A percentile compares a stretch with the other conserved stretches of the same genome.
Conservation (phyloP, 2,797 vertebrate genomes). For the Falco rusticolus region DNA sequence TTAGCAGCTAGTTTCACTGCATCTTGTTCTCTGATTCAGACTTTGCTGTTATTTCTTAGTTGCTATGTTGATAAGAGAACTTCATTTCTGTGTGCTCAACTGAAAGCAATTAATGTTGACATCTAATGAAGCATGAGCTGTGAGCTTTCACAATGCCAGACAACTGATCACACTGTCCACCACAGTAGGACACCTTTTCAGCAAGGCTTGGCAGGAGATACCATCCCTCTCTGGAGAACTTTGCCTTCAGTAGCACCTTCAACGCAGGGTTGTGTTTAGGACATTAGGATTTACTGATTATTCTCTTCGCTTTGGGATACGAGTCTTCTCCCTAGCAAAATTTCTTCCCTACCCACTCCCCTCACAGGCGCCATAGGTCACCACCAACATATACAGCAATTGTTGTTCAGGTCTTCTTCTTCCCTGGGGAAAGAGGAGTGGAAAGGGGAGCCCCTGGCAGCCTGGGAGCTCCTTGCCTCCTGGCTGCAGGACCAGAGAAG, state of each 20-base stretch:
- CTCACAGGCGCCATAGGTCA: neutral
- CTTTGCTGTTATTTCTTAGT: neutral
- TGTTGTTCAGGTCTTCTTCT: neutral
- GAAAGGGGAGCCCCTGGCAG: neutral
- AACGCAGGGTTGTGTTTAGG: fast-evolving
- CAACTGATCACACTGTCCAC: neutral
- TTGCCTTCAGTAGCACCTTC: neutral
- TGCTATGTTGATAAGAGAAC: neutral
- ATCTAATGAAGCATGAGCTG: neutral
- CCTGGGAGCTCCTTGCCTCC: neutral
- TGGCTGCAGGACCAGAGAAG: neutral
- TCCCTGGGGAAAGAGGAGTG: neutral
- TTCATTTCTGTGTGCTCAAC: neutral
- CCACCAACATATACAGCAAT: neutral
- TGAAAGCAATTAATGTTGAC: neutral
- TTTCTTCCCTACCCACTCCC: neutral
- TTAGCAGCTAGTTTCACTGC: neutral
- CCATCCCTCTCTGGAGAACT: neutral
- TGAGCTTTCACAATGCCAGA: neutral
- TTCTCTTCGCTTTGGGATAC: neutral
- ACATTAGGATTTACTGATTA: neutral
- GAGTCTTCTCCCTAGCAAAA: neutral
- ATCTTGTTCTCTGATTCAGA: neutral
- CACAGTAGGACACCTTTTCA: neutral
- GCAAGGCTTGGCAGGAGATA: neutral